Evolutionary conservation across 2,797 vertebrate genomes (phyloP), one percentile per base, ranked within the genome.

Genomic region (Lepilemur septentrionalis): DNA sequence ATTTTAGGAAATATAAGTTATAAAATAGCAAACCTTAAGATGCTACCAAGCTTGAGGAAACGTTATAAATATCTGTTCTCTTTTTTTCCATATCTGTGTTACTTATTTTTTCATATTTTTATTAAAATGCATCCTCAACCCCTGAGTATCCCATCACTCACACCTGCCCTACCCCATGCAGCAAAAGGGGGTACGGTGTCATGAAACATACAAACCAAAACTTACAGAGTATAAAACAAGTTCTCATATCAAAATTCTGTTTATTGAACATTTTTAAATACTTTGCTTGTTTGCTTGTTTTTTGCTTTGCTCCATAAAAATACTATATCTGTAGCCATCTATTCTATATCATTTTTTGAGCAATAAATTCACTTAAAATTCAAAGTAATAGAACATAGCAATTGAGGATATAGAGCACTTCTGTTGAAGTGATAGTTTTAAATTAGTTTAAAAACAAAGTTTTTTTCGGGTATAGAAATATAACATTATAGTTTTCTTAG

Each of bases 361-460:
- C 11, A 86, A 50, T 93, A 96, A 76, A 93, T 84, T 93, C 35
- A 46, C 8, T 83, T 93, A 67, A 9, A 43, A 75, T 90, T 72
- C 9, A 91, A 93, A 93, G 22, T 55, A 59, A 9, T 5, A 65
- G 67, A 78, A 59, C 81, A 55, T 3, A 88, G 35, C 8, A 84
- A 70, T 55, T 92, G 38, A 35, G 48, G 1, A 7, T 76, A 59
- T 7, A 84, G 55, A 35, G 2, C 2, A 65, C 35, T 84, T 86
- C 67, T 35, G 0, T 30, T 25, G 20, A 65, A 94, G 25, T 46
- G 4, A 14, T 82, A 91, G 15, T 82, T 93, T 89, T 72, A 61
- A 50, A 65, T 85, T 55, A 69, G 11, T 55, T 90, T 65, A 17
- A 35, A 88, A 73, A 41, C 57, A 23, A 75, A 7, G 14, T 79